These are phyloP conservation scores for Boulengeromyrus knoepffleri DNA, from an alignment of 2,113 vertebrate species.

Conservation along the genomic window DNA sequence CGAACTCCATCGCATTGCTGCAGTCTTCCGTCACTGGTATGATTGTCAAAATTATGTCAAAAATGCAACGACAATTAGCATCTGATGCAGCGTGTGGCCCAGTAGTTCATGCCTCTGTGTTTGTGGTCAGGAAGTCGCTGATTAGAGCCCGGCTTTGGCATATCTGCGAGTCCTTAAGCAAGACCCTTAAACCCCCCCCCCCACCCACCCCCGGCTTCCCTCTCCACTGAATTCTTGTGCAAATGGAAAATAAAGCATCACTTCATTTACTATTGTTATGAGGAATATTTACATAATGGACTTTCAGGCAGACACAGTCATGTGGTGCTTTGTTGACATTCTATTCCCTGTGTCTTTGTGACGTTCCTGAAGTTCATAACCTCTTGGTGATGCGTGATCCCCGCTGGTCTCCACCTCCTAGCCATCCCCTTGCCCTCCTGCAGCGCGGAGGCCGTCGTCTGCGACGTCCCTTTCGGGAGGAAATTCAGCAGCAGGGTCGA, in stretches of 20 bases:
- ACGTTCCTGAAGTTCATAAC: not conserved
- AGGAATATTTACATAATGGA: not conserved
- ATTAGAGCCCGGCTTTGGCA: not conserved
- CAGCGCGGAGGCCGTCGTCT: slow-evolving; percentile 72
- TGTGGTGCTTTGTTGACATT: not conserved
- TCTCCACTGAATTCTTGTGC: not conserved
- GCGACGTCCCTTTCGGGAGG: slow-evolving; percentile 85
- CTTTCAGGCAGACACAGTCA: not conserved
- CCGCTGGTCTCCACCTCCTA: slow-evolving; percentile 35
- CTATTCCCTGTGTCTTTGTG: not conserved
- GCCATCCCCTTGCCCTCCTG: slow-evolving; percentile 67
- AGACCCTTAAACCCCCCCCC: not conserved
- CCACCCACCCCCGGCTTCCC: not conserved
- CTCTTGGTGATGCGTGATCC: not conserved
- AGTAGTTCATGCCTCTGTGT: not conserved
- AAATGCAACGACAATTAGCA: not conserved
- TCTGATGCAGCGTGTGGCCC: not conserved
- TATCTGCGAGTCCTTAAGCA: not conserved
- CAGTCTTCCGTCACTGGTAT: slow-evolving; percentile 74
- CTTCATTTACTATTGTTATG: not conserved
- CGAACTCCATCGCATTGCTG: slow-evolving; percentile 64
- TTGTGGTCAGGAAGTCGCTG: not conserved
- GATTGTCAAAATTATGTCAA: not conserved
- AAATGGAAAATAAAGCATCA: not conserved
- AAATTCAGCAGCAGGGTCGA: slow-evolving; percentile 73